Evolutionary conservation across 1,140 invertebrate species (phyloP).

Genomic region (Latrodectus geometricus): DNA sequence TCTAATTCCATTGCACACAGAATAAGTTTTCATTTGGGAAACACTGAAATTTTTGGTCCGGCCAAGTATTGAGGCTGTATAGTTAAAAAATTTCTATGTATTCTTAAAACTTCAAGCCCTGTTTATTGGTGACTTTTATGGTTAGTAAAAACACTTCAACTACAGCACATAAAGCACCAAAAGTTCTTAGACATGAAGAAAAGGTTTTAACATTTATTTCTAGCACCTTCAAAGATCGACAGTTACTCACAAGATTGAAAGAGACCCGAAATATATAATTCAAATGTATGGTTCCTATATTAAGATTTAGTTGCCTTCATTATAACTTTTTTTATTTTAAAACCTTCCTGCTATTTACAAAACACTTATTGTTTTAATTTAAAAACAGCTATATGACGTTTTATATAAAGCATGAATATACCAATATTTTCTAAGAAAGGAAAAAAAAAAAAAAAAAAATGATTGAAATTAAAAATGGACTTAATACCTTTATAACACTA

Average conservation of each 20-base stretch:
- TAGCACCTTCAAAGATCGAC: constrained; percentile 34
- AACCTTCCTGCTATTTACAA: background rate
- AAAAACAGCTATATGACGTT: no score
- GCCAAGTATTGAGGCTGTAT: no score
- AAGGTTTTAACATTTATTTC: constrained; percentile 35
- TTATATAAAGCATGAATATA: no score
- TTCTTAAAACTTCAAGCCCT: constrained; percentile 31
- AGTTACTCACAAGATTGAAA: background rate
- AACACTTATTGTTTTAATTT: background rate
- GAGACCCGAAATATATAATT: background rate
- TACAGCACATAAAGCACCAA: constrained; percentile 53
- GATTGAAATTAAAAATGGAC: no score
- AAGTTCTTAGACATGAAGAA: constrained; percentile 2
- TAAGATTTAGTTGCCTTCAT: background rate
- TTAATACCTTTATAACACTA: no score
- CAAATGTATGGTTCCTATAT: background rate
- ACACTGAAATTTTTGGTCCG: no score
- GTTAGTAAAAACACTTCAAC: constrained; percentile 25
- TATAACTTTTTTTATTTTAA: background rate
- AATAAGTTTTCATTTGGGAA: no score
- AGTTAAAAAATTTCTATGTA: no score
- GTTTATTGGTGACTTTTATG: background rate
- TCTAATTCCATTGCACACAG: no score
- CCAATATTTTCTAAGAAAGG: no score
- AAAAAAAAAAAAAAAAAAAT: no score